phyloP scores from a whole-genome alignment of 2,797 vertebrate genomes.

The Pangasius macronema region DNA sequence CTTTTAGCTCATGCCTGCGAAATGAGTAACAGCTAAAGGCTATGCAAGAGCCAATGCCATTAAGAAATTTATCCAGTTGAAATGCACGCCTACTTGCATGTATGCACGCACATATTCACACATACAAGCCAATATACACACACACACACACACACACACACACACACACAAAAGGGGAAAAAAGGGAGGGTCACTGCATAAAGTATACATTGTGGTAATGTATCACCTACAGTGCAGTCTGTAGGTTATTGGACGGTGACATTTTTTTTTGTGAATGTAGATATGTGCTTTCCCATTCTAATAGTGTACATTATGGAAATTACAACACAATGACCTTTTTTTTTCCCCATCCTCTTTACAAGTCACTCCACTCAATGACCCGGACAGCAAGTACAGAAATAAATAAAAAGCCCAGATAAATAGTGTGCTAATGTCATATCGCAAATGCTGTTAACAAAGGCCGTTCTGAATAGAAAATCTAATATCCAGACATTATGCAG shows the following conservation, averaged over 20 bases:
- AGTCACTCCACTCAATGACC: slow-evolving; percentile 29
- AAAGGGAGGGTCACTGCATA: background rate
- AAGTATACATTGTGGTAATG: background rate
- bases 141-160: background rate
- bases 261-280: background rate
- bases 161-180: background rate
- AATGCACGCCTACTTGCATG: slow-evolving; percentile 27
- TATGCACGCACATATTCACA: background rate
- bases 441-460: slow-evolving; percentile 30
- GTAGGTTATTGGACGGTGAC: slow-evolving; percentile 5
- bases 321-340: slow-evolving; percentile 23
- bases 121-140: background rate
- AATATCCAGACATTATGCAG: slow-evolving; percentile 16
- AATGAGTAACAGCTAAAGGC: slow-evolving; percentile 43
- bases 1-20: slow-evolving; percentile 46
- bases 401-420: slow-evolving; percentile 34
- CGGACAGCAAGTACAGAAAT: slow-evolving; percentile 33
- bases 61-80: slow-evolving; percentile 50
- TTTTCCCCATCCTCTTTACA: slow-evolving; percentile 22
- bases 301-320: slow-evolving; percentile 33
- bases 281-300: slow-evolving; percentile 22
- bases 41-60: slow-evolving; percentile 50
- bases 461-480: slow-evolving; percentile 11
- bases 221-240: background rate
- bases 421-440: slow-evolving; percentile 25